These are phyloP conservation scores for Drosophila bunnanda DNA, from an alignment of 2,888 invertebrate species.

Conservation along the genomic window DNA sequence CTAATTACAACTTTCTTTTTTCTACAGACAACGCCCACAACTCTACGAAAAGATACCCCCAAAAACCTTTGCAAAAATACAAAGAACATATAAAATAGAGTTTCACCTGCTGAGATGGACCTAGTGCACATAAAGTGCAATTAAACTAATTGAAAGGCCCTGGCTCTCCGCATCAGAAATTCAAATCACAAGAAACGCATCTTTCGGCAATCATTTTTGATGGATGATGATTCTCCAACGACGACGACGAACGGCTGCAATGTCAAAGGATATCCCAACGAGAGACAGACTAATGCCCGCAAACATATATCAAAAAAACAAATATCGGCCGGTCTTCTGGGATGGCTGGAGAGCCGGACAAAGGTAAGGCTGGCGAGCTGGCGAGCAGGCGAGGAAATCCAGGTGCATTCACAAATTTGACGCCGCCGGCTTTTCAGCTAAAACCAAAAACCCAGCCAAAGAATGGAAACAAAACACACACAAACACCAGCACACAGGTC, in stretches of 20 bases:
- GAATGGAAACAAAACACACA: slow-evolving; percentile 51
- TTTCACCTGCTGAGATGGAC: slow-evolving; percentile 64
- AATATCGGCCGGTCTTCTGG: slow-evolving; percentile 58
- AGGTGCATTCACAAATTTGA: slow-evolving; percentile 81
- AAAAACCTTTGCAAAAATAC: slow-evolving; percentile 19
- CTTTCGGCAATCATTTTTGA: slow-evolving; percentile 79
- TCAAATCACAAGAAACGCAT: slow-evolving; percentile 75
- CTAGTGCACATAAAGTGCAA: slow-evolving; percentile 53
- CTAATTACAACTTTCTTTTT: slow-evolving; percentile 26
- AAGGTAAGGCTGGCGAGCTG: slow-evolving; percentile 27
- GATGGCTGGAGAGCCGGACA: slow-evolving; percentile 51
- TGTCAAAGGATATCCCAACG: slow-evolving; percentile 74
- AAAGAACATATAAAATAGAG: slow-evolving; percentile 17
- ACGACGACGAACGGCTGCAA: slow-evolving; percentile 62
- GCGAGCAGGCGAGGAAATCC: slow-evolving; percentile 63
- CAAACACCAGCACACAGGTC: slow-evolving; percentile 17
- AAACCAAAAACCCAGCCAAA: slow-evolving; percentile 67
- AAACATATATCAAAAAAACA: slow-evolving; percentile 59
- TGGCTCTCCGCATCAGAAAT: slow-evolving; percentile 73
- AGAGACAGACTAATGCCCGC: slow-evolving; percentile 63
- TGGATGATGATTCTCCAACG: slow-evolving; percentile 70
- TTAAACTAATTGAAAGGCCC: slow-evolving; percentile 73
- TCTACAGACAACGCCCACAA: slow-evolving; percentile 17
- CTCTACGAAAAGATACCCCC: background rate
- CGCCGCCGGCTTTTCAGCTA: slow-evolving; percentile 70